Conservation (phyloP, 2,888 invertebrate species). For the Drosophila ustulata region DNA sequence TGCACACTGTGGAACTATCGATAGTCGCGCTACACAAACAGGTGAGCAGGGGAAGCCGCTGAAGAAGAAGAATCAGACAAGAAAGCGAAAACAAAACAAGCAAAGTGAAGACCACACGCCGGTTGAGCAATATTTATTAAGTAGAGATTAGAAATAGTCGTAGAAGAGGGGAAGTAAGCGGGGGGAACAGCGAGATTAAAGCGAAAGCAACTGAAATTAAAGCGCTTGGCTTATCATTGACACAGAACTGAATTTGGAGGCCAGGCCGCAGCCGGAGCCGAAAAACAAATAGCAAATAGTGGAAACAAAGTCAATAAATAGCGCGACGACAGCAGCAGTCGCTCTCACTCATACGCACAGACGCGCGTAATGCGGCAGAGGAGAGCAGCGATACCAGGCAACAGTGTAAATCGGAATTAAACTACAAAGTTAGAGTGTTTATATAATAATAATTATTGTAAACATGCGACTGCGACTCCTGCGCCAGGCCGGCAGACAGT, state of each 20-base stretch:
- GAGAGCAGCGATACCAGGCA: background rate
- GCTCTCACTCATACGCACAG: conserved; percentile 5
- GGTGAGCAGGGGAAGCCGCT: conserved; percentile 11
- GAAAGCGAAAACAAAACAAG: conserved; percentile 26
- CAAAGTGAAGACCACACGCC: conserved; percentile 5
- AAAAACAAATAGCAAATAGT: conserved; percentile 16
- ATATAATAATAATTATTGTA: conserved; percentile 9
- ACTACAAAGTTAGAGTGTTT: conserved; percentile 10
- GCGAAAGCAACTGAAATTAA: conserved; percentile 17
- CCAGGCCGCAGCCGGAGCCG: conserved; percentile 13
- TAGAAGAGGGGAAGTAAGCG: conserved; percentile 1
- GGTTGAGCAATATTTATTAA: background rate
- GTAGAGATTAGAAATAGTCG: conserved; percentile 6
- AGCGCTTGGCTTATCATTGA: conserved; percentile 49
- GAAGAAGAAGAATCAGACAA: conserved; percentile 7
- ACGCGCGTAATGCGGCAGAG: conserved; percentile 31
- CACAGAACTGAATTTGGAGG: conserved; percentile 13
- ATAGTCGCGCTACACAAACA: conserved; percentile 21
- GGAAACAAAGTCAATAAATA: conserved; percentile 5
- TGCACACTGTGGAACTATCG: conserved; percentile 34
- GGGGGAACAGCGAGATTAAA: conserved; percentile 18
- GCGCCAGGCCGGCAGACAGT: conserved; percentile 22
- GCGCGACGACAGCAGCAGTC: background rate
- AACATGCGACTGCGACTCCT: conserved; percentile 43
- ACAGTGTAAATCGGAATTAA: conserved; percentile 24